These are phyloP conservation scores for Pterostichus niger DNA, from an alignment of 2,888 invertebrate species.

Conservation along the genomic window DNA sequence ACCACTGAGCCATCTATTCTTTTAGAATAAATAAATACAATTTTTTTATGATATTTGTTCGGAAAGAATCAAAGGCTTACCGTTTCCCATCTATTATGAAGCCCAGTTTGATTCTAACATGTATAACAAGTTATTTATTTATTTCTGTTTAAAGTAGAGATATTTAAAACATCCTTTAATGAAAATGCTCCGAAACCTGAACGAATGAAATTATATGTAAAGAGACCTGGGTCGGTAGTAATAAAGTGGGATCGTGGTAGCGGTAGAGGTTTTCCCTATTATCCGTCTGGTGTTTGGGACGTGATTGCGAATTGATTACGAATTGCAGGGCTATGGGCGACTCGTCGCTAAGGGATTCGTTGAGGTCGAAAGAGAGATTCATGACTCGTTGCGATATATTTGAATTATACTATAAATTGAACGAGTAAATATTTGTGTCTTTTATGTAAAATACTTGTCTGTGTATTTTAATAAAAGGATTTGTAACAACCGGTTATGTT, in stretches of 20 bases:
- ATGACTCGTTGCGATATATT: slow-evolving; percentile 1
- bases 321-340: slow-evolving; percentile 6
- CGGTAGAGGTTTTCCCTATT: slow-evolving; percentile 30
- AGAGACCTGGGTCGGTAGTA: slow-evolving; percentile 22
- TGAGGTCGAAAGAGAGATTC: slow-evolving; percentile 3
- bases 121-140: too few species aligned
- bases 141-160: too few species aligned
- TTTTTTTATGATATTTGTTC: too few species aligned
- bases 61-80: too few species aligned
- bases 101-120: too few species aligned
- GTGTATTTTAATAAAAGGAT: slow-evolving; percentile 13
- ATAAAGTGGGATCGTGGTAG: slow-evolving; percentile 31
- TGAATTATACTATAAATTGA: slow-evolving; percentile 13
- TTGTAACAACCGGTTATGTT: neutral
- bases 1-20: too few species aligned
- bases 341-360: slow-evolving; percentile 7
- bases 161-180: neutral
- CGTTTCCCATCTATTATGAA: too few species aligned
- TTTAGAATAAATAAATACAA: too few species aligned
- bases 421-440: slow-evolving; percentile 25
- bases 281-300: slow-evolving; percentile 36
- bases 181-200: neutral
- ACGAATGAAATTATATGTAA: slow-evolving; percentile 27
- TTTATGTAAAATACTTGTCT: slow-evolving; percentile 16
- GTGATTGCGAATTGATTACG: slow-evolving; percentile 52